Evolutionary conservation across 2,888 invertebrate species (phyloP), one percentile per base, ranked within the genome.

Genomic region (Meteorus cinctellus): DNA sequence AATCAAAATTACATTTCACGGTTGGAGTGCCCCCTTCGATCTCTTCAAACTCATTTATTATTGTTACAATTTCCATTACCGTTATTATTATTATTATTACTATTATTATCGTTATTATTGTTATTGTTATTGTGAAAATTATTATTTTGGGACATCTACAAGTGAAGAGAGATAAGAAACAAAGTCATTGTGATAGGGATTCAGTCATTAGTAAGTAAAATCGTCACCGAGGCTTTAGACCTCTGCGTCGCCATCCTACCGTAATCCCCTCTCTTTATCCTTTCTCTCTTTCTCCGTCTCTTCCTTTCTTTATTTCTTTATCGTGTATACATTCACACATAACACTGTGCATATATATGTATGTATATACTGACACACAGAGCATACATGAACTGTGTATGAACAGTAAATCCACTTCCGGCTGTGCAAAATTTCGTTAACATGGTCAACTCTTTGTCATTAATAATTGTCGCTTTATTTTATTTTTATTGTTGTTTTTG

Each of bases 121-220:
- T 48, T 48, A 48, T 48, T n/a, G 4, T n/a, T n/a, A n/a, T 48
- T n/a, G n/a, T n/a, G n/a, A n/a, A n/a, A 4, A 48, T 48, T 48
- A 48, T 48, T 55, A n/a, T 55, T 55, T 48, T 48, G 19, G 41
- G 12, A 19, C 19, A 55, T 55, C 8, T 4, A 19, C 55, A 19
- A 55, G 55, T 55, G 55, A 55, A 24, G 16, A 48, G n/a, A 19
- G 55, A 55, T 55, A 55, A 19, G 19, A 24, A 19, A 48, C 70
- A 10, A 24, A 72, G 36, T 45, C 29, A 63, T 34, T 66, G 78
- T 74, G 74, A 80, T 36, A 72, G 62, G 81, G 77, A 74, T 79
- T 74, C 81, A 81, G 80, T 81, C 79, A 82, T 81, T 79, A 82
- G 83, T 86, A 84, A 85, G 86, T 86, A 84, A 84, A 73, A 82